Base-by-base conservation (phyloP, 2,113 vertebrate species). In the Paraplagusia blochii region DNA sequence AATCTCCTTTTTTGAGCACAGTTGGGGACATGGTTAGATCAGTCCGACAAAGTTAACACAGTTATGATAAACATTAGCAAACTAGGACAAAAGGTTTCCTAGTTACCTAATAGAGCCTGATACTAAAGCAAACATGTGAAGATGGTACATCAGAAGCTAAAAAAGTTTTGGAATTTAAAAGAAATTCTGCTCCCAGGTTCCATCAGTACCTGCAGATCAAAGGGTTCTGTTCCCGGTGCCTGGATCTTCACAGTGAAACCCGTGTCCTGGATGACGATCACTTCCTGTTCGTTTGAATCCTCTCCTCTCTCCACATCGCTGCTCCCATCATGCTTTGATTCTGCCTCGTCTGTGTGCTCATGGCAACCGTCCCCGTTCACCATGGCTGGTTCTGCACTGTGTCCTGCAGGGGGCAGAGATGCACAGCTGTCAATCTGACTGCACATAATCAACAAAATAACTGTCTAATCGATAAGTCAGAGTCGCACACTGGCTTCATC, bases 201-300 rank as follows among this genome's bases (percentile, higher is more conserved):
- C 58, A 5, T 69, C 78, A 16, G 53, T 77, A 99, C 97, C 93
- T 99, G 96, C 50, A 99, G 82, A 59, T 97, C 93, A 55, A 99
- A 99, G 10, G 93, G 92, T 82, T 99, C 96, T 0, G 94, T 92
- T 9, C 93, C 95, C 0, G 96, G 95, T 0, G 92, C 95, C 59
- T 95, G 93, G 77, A 99, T 95, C 91, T 96, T 99, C 62, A 99
- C 94, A 0, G 92, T 96, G 77, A 99, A 99, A 63, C 97, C 97
- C 0, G 96, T 99, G 85, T 99, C 97, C 90, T 99, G 97, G 73
- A 99, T 99, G 71, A 99, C 97, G 5, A 99, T 98, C 77, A 99
- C 96, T 80, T 99, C 97, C 85, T 99, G 96, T 69, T 98, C 97
- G 0, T 93, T 93, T 5, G 91, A 87, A 6, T 97, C 95, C 0